Evolutionary conservation across 2,888 invertebrate genomes (phyloP).

Genomic region (Disparrhopalites patrizii): DNA sequence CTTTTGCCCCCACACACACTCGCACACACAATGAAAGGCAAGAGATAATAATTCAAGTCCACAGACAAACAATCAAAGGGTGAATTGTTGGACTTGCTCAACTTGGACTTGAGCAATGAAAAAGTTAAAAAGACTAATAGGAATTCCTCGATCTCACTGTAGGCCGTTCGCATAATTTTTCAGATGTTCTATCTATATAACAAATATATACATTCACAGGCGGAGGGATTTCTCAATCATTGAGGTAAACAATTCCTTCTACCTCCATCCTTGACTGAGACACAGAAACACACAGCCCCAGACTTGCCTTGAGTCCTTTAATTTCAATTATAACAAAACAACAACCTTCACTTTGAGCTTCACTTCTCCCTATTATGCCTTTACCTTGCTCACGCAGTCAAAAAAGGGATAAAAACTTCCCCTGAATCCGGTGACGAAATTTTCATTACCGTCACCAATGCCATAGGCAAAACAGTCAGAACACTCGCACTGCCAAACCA

Average conservation of each 20-base stretch:
- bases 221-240: background rate
- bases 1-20: no score
- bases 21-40: conserved; percentile 2
- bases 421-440: no score
- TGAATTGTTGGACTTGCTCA: conserved; percentile 14
- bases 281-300: conserved; percentile 12
- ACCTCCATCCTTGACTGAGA: conserved; percentile 25
- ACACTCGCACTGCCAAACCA: no score
- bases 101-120: conserved; percentile 19
- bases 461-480: no score
- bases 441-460: no score
- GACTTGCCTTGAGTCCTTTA: background rate
- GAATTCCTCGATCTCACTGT: no score
- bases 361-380: background rate
- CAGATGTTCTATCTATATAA: no score
- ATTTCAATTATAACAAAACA: conserved; percentile 11
- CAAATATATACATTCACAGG: background rate
- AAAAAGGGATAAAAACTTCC: no score
- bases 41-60: background rate
- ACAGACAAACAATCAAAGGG: background rate
- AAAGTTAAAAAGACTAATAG: no score
- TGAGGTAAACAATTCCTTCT: conserved; percentile 1
- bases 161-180: no score
- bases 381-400: no score
- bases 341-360: conserved; percentile 5